Percentiles rank a stretch among this genome's conserved stretches.
phyloP scores from a whole-genome alignment of 2,888 invertebrate species.

The Willowsia nigromaculata region DNA sequence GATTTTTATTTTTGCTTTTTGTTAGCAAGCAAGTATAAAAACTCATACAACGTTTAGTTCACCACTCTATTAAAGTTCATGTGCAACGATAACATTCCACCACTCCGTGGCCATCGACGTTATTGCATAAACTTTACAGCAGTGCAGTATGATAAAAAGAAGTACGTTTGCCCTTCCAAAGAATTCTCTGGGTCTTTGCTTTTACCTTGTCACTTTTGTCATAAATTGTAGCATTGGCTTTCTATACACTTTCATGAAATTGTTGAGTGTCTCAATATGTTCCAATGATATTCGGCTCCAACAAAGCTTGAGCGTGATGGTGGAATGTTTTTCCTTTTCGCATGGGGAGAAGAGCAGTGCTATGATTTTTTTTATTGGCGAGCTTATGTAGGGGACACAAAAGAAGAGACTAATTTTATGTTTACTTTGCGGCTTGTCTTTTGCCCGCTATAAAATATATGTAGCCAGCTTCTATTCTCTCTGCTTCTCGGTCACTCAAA shows the following conservation, averaged over 20 bases:
- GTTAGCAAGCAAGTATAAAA: not conserved
- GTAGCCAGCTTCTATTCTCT: not conserved
- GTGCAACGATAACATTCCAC: not conserved
- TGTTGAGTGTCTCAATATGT: not conserved
- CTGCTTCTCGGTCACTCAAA: not conserved
- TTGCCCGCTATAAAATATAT: not conserved
- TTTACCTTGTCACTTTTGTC: conserved; percentile 5
- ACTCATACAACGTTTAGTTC: not conserved
- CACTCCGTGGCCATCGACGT: not conserved
- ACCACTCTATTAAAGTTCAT: not conserved
- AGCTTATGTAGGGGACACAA: not conserved
- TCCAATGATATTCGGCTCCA: not conserved
- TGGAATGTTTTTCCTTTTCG: not conserved
- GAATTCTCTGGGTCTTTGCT: not conserved
- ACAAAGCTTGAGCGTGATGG: not conserved
- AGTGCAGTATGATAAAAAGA: not conserved
- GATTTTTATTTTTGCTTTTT: not conserved
- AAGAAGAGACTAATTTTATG: not conserved
- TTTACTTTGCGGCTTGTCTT: not conserved
- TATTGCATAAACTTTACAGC: not conserved
- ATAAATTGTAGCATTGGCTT: not conserved
- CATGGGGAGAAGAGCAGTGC: not conserved
- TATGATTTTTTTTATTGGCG: not conserved
- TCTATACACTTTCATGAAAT: not conserved
- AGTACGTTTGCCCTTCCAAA: not conserved